A percentile compares a stretch with the other conserved stretches of the same genome.
Conservation (phyloP, 2,113 vertebrate species). For the Taurulus bubalis region DNA sequence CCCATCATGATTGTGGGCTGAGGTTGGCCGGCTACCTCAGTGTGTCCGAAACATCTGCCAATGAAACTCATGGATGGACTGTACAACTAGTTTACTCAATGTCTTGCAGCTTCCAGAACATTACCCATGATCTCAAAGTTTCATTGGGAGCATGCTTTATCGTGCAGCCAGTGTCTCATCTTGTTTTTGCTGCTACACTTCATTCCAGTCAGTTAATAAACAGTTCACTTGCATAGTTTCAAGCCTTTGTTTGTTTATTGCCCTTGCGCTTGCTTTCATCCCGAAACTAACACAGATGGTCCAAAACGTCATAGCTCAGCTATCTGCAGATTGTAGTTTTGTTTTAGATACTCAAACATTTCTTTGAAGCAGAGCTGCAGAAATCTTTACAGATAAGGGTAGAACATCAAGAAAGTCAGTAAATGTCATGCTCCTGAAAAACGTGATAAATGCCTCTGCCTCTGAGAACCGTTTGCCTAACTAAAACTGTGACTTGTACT, state of each 20-base stretch:
- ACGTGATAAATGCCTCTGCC: background rate
- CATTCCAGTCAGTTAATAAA: slow-evolving; percentile 13
- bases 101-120: slow-evolving; percentile 22
- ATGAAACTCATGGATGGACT: background rate
- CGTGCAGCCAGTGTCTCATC: background rate
- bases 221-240: slow-evolving; percentile 16
- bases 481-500: background rate
- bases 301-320: background rate
- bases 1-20: slow-evolving; percentile 9
- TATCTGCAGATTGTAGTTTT: slow-evolving; percentile 9
- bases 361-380: slow-evolving; percentile 34
- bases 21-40: background rate
- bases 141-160: slow-evolving; percentile 9
- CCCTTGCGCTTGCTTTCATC: slow-evolving; percentile 13
- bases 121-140: slow-evolving; percentile 14
- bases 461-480: slow-evolving; percentile 21
- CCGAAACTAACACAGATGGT: slow-evolving; percentile 27
- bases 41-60: slow-evolving; percentile 13
- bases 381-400: background rate
- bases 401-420: background rate
- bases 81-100: background rate
- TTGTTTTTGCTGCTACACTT: slow-evolving; percentile 8
- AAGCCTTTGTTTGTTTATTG: slow-evolving; percentile 15
- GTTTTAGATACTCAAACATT: slow-evolving; percentile 10
- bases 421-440: background rate